These are phyloP conservation scores for Cantharis lateralis DNA, from an alignment of 2,888 invertebrate genomes.

Conservation along the genomic window DNA sequence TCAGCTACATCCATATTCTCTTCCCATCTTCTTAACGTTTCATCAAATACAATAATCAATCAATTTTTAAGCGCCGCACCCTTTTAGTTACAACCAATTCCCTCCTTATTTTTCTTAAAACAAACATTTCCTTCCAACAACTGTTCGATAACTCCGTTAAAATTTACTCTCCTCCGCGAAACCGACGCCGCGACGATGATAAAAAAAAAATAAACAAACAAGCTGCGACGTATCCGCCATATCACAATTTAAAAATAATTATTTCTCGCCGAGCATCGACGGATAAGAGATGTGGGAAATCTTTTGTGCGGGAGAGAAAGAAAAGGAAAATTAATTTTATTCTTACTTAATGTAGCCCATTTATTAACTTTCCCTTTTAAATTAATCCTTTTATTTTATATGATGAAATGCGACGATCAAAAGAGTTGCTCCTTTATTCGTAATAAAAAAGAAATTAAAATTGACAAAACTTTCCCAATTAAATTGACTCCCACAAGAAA, in stretches of 20 bases:
- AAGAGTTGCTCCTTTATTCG: not conserved
- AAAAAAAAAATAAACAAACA: not conserved
- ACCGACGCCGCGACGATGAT: not conserved
- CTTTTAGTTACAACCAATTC: not conserved
- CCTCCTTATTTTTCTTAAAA: not conserved
- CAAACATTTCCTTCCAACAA: not conserved
- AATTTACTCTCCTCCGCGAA: not conserved
- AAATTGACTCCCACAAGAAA: constrained; percentile 48
- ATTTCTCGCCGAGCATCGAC: not conserved
- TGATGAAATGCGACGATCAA: not conserved
- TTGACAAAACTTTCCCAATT: constrained; percentile 48
- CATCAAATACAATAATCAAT: not conserved
- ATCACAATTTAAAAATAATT: not conserved
- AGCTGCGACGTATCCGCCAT: not conserved
- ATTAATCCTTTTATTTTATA: not conserved
- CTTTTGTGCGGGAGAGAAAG: not conserved
- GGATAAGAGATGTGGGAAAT: not conserved
- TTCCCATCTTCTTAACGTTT: not conserved
- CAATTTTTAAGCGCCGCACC: not conserved
- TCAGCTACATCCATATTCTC: not conserved
- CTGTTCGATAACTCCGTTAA: not conserved
- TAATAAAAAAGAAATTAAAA: constrained; percentile 41
- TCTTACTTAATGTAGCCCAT: not conserved
- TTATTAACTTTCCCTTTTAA: constrained; percentile 2
- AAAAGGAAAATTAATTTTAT: not conserved